Base-by-base conservation (phyloP, 1,140 invertebrate genomes). In the Scaptomyza pallida region DNA sequence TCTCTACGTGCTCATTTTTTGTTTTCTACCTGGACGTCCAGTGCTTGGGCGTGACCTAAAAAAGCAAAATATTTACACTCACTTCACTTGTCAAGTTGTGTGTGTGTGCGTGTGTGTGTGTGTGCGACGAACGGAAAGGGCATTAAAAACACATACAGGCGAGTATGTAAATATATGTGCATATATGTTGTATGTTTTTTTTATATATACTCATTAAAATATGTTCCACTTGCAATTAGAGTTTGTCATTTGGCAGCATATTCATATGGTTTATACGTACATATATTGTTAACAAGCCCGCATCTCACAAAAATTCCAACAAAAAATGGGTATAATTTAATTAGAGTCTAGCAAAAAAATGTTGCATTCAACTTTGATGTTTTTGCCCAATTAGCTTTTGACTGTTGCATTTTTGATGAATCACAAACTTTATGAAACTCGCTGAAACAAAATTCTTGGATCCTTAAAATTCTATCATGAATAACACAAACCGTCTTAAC, bases 21-120 rank as follows among this genome's bases (percentile, higher is more conserved):
- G 35, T 43, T 30, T 57, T 63, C 57, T 37, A 37, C 75, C 83
- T 79, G 78, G 43, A 17, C 52, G 78, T 81, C 78, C 78, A 83
- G 41, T 74, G 71, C 51, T 70, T 72, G 67, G 79, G 62, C 80
- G 55, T 85, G 81, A 85, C 81, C 81, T 85, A 72, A 85, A 83
- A 78, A 71, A n/a, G 33, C 26, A 73, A 74, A 86, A 80, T 85
- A 81, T 86, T 85, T 82, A 85, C 81, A 86, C 81, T 77, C 81
- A 85, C 81, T 85, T 85, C 81, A 85, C 81, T 77, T 86, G 81
- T 85, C 81, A 77, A 85, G 81, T 85, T 86, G 81, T 81, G 81
- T 86, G 76, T 81, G n/a, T n/a, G n/a, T n/a, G n/a, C n/a, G n/a
- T n/a, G n/a, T n/a, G n/a, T n/a, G n/a, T n/a, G n/a, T n/a, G n/a